These are phyloP conservation scores for Philopedon plagiatum DNA, from an alignment of 2,888 invertebrate species.

Conservation along the genomic window DNA sequence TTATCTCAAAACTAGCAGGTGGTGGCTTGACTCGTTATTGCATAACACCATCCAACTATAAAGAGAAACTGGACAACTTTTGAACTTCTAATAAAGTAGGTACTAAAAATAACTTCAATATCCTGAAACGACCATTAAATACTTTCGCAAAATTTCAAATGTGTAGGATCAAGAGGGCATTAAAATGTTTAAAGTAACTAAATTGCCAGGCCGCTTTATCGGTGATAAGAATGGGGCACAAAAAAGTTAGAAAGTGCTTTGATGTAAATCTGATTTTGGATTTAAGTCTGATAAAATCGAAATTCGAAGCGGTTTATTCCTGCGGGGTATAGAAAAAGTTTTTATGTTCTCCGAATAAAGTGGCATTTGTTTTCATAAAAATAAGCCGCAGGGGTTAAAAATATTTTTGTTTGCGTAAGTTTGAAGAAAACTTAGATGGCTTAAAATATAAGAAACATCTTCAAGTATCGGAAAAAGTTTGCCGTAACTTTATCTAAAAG, in stretches of 20 bases:
- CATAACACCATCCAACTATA: too few species aligned
- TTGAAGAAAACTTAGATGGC: not conserved
- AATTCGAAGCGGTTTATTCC: conserved; percentile 5
- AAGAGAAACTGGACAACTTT: too few species aligned
- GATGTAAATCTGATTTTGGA: conserved; percentile 12
- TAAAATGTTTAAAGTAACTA: conserved; percentile 10
- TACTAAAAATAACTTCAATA: conserved; percentile 3
- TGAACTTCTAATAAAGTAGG: not conserved
- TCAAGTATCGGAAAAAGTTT: not conserved
- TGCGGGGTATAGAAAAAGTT: conserved; percentile 2
- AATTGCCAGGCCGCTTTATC: conserved; percentile 1
- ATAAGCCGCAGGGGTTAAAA: not conserved
- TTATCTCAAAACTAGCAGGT: too few species aligned
- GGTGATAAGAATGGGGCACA: not conserved
- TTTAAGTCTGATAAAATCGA: conserved; percentile 9
- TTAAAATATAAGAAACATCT: not conserved
- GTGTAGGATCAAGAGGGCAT: not conserved
- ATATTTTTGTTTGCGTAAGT: conserved; percentile 1
- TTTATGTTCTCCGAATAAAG: not conserved
- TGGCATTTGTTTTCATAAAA: conserved; percentile 17
- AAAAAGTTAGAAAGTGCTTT: conserved; percentile 10
- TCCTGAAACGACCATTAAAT: not conserved
- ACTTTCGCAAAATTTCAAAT: not conserved
- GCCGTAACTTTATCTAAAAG: not conserved
- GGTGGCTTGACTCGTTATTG: too few species aligned